Percentiles rank a stretch among this genome's conserved stretches.
Evolutionary conservation across 92 coral and sea anemone genomes (phyloP).

Genomic region (Hydrozoanthus gracilis): DNA sequence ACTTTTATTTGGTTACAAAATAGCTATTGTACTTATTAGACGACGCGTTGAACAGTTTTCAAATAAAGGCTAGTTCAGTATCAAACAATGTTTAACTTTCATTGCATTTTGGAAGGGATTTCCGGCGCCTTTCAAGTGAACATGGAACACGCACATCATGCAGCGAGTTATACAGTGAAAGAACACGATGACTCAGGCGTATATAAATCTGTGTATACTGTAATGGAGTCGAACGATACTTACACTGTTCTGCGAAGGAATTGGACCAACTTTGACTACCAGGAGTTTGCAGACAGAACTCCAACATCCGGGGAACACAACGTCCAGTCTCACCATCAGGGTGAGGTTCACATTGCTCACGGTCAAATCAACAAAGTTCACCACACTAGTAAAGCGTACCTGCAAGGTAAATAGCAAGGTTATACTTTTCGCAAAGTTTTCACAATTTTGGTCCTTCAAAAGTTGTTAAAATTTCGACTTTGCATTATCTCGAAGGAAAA

Average conservation of each 20-base stretch:
- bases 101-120: conserved; percentile 54
- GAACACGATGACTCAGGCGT: conserved; percentile 96
- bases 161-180: conserved; percentile 52
- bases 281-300: conserved; percentile 84
- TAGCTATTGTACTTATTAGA: too few species aligned
- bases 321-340: conserved; percentile 73
- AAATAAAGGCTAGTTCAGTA: too few species aligned
- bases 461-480: neutral
- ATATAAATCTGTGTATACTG: conserved; percentile 75
- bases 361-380: conserved; percentile 73
- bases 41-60: too few species aligned
- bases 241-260: conserved; percentile 76
- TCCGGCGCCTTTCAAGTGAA: conserved; percentile 85
- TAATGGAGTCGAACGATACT: conserved; percentile 68
- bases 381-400: conserved; percentile 69
- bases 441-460: neutral
- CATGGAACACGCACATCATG: conserved; percentile 44
- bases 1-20: too few species aligned
- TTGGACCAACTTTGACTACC: conserved; percentile 91
- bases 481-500: neutral
- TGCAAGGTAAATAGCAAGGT: conserved; percentile 15
- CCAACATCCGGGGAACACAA: conserved; percentile 85
- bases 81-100: too few species aligned
- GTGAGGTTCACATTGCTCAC: conserved; percentile 68
- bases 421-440: neutral